Percentiles rank a stretch among this genome's conserved stretches.
phyloP scores from a whole-genome alignment of 2,797 vertebrate genomes.

The Bryconaethiops microstoma region DNA sequence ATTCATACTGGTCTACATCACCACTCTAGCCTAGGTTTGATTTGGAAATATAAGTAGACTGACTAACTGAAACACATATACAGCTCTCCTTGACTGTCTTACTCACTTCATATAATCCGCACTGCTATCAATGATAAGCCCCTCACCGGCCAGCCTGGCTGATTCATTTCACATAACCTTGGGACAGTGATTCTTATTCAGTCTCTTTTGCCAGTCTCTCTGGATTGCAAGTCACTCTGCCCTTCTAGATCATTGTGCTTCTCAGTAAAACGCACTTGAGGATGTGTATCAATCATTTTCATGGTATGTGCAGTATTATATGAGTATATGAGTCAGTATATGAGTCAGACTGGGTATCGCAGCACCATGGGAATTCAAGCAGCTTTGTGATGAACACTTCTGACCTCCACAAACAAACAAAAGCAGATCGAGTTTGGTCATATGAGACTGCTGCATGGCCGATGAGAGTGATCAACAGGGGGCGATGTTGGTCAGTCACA shows the following conservation, averaged over 20 bases:
- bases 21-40: neutral
- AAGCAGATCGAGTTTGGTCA: neutral
- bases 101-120: neutral
- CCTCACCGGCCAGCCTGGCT: neutral
- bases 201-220: neutral
- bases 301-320: neutral
- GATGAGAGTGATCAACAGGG: conserved; percentile 71
- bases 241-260: neutral
- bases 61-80: no score
- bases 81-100: neutral
- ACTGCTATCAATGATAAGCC: neutral
- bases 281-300: neutral
- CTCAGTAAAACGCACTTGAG: neutral
- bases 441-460: neutral
- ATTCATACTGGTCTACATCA: neutral
- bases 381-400: neutral
- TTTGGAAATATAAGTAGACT: neutral
- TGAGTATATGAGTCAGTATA: neutral
- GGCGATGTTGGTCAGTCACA: conserved; percentile 79
- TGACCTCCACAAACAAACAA: neutral
- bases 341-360: neutral
- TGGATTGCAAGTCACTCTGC: neutral
- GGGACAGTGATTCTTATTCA: no score
- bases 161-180: no score
- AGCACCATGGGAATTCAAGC: neutral